Conservation (phyloP, 2,888 invertebrate species). For the Leucophenga montana region DNA sequence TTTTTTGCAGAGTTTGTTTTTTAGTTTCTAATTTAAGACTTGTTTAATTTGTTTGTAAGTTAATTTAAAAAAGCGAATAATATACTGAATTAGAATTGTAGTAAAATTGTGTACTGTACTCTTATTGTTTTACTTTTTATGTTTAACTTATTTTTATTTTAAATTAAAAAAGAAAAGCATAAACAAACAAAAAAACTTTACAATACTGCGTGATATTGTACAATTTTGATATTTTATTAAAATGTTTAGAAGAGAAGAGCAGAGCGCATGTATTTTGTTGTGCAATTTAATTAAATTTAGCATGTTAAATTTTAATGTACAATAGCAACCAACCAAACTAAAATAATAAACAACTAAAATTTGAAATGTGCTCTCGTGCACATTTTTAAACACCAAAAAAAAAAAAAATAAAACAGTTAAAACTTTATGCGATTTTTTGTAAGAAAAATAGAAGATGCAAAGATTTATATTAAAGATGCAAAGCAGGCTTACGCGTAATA, state of each 20-base stretch:
- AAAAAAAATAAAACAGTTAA: conserved; percentile 52
- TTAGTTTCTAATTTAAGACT: conserved; percentile 7
- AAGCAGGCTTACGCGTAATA: too few relatives aligned
- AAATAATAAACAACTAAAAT: too few relatives aligned
- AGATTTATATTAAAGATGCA: too few relatives aligned
- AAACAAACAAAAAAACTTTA: neutral
- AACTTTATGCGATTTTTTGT: conserved; percentile 51
- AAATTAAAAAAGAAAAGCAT: neutral
- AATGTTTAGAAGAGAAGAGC: neutral
- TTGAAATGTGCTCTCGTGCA: too few relatives aligned
- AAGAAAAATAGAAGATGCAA: too few relatives aligned
- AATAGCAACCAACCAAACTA: neutral
- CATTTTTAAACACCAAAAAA: conserved; percentile 28
- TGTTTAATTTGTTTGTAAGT: conserved; percentile 26
- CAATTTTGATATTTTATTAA: conserved; percentile 1
- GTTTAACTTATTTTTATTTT: neutral
- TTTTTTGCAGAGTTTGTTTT: conserved; percentile 13
- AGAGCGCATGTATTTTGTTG: conserved; percentile 7
- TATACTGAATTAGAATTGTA: conserved; percentile 3
- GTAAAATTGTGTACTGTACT: neutral
- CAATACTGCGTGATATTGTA: conserved; percentile 18
- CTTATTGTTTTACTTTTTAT: neutral
- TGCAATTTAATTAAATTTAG: conserved; percentile 1
- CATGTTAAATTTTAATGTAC: conserved; percentile 6
- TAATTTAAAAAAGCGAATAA: neutral